These are phyloP conservation scores for Oscheius sp. DNA, from an alignment of 2,888 invertebrate species.

Conservation along the genomic window DNA sequence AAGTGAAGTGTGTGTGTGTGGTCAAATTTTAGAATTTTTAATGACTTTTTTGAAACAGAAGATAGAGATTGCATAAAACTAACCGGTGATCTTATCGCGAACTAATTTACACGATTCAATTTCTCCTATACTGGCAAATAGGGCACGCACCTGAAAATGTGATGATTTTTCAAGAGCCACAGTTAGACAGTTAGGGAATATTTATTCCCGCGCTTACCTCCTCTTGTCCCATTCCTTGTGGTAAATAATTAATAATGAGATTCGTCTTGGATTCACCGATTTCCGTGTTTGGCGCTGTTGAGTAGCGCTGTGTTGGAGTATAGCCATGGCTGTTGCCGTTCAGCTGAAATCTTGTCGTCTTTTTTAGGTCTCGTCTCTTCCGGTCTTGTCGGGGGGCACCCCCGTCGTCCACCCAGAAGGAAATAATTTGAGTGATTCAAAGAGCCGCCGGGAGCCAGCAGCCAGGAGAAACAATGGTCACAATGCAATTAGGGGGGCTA, in stretches of 20 bases:
- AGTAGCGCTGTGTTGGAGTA: constrained; percentile 52
- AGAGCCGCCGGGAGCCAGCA: neutral
- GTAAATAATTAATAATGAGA: constrained; percentile 98
- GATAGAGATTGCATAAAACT: neutral
- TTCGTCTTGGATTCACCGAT: constrained; percentile 82
- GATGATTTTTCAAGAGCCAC: neutral
- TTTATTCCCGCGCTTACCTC: constrained; percentile 76
- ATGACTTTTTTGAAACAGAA: constrained; percentile 1
- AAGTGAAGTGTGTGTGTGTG: constrained; percentile 17
- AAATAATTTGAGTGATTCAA: constrained; percentile 29
- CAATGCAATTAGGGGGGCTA: constrained; percentile 33
- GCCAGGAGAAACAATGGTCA: constrained; percentile 33
- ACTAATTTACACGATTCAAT: constrained; percentile 99
- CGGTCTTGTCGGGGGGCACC: too few species aligned
- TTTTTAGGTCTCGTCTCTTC: too few species aligned
- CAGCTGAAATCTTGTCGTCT: constrained; percentile 1
- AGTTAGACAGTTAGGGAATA: too few species aligned
- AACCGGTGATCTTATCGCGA: constrained; percentile 95
- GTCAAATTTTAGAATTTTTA: neutral
- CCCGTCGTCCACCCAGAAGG: constrained; percentile 18
- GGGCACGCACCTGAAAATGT: constrained; percentile 82
- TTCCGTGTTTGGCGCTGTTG: constrained; percentile 57
- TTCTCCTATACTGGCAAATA: constrained; percentile 98
- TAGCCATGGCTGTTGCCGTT: constrained; percentile 31
- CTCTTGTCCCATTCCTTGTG: constrained; percentile 89